Base-by-base conservation (phyloP, 2,888 invertebrate species). In the Polydrusus tereticollis region DNA sequence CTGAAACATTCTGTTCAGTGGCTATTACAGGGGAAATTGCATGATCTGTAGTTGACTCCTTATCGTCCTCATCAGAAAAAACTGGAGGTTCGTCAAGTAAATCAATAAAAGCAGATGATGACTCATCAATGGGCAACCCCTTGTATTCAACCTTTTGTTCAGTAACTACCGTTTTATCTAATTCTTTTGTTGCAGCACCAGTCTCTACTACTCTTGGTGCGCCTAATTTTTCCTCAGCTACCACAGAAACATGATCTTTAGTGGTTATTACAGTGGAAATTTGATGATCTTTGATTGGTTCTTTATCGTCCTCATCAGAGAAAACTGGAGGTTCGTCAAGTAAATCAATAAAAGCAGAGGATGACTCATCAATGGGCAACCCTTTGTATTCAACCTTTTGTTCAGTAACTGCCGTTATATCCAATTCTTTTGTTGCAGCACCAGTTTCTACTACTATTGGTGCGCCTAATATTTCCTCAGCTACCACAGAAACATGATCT, bases 1-100 rank as follows among this genome's bases (percentile, higher is more conserved):
- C n/a, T n/a, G n/a, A n/a, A n/a, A n/a, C n/a, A n/a, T n/a, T n/a
- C n/a, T n/a, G n/a, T n/a, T n/a, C n/a, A n/a, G n/a, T n/a, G n/a
- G n/a, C n/a, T n/a, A n/a, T n/a, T n/a, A n/a, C n/a, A n/a, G n/a
- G n/a, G n/a, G n/a, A n/a, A n/a, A n/a, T n/a, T n/a, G n/a, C n/a
- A n/a, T n/a, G n/a, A n/a, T n/a, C n/a, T n/a, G n/a, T n/a, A 43
- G 18, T 18, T 43, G 43, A 7, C 12, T 43, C 16, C 18, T 16
- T n/a, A n/a, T n/a, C 81, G 72, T 81, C 82, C 23, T 82, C 82
- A 73, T 81, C 82, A 23, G 81, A 80, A 66, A 82, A 76, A 33
- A 73, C 74, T 69, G 81, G 79, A 33, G 81, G 79, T 65, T 83
- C 81, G 76, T 83, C 83, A 41, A 82, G 50, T 21, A 81, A 64